Evolutionary conservation across 2,797 vertebrate species (phyloP), one percentile per base, ranked within the genome.

Genomic region (Karalla daura): DNA sequence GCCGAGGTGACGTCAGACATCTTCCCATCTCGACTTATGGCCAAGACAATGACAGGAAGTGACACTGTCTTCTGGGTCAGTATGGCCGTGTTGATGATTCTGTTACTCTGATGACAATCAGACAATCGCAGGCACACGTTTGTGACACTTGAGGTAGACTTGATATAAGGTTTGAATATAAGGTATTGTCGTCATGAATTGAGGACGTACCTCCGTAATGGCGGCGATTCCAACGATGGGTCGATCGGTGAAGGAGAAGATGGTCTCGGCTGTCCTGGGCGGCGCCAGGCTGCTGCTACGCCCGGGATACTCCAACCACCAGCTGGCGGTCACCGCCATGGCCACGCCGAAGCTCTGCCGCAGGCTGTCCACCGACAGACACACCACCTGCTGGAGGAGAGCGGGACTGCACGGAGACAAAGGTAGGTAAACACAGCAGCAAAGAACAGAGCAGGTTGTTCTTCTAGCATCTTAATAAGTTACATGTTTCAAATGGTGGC

Each of bases 51-150:
- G 25, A 92, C 87, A 44, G 90, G 82, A 60, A 93, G 76, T 40
- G 88, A 91, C 72, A 93, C 89, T 0, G 66, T 84, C 60, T 87
- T 78, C 60, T 83, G 88, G 30, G 83, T 93, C 74, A 94, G 80
- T 18, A 94, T 91, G 56, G 92, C 93, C 4, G 91, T 93, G 85
- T 94, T 94, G 84, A 94, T 88, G 70, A 94, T 85, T 0, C 49
- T 91, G 72, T 85, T 88, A 49, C 85, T 91, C 93, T 94, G 78
- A 28, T 3, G 14, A 76, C 1, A 11, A 63, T 43, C 5, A 54
- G 35, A 70, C 66, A 45, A 35, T n/a, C n/a, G n/a, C n/a, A n/a
- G n/a, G n/a, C n/a, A n/a, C n/a, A n/a, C n/a, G n/a, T 17, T 4
- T 11, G 17, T 14, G 10, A 40, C 12, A 4, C 23, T 6, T 66